These are phyloP conservation scores for Cheirogaleus medius DNA, from an alignment of 2,113 vertebrate species.

Conservation along the genomic window DNA sequence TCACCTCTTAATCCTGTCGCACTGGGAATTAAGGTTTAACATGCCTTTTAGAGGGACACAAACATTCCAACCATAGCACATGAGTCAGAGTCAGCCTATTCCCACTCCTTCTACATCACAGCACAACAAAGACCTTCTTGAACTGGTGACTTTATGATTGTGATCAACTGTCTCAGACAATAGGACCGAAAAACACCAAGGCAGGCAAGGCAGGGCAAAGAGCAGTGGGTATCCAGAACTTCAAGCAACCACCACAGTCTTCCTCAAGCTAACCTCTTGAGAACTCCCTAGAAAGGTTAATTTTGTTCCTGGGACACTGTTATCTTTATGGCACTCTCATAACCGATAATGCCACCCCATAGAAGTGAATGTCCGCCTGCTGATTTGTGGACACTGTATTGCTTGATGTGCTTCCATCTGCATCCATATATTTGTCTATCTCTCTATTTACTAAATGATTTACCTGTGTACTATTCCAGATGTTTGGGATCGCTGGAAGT, in stretches of 20 bases:
- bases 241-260: accelerated
- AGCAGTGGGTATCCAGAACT: no score
- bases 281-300: neutral
- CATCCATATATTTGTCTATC: neutral
- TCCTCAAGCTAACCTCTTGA: neutral
- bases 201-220: neutral
- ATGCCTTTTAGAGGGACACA: neutral
- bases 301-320: neutral
- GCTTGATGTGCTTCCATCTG: neutral
- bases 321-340: accelerated
- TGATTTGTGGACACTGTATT: neutral
- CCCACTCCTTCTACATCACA: neutral
- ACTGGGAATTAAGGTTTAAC: neutral
- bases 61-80: neutral
- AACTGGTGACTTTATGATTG: neutral
- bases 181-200: neutral
- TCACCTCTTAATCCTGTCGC: neutral
- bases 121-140: neutral
- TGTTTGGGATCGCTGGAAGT: constrained; percentile 34
- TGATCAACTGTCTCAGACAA: neutral
- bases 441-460: neutral
- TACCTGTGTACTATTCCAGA: constrained; percentile 35
- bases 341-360: neutral
- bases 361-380: neutral
- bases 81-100: neutral